Conservation (phyloP, 2,888 invertebrate genomes). For the Desoria tigrina region DNA sequence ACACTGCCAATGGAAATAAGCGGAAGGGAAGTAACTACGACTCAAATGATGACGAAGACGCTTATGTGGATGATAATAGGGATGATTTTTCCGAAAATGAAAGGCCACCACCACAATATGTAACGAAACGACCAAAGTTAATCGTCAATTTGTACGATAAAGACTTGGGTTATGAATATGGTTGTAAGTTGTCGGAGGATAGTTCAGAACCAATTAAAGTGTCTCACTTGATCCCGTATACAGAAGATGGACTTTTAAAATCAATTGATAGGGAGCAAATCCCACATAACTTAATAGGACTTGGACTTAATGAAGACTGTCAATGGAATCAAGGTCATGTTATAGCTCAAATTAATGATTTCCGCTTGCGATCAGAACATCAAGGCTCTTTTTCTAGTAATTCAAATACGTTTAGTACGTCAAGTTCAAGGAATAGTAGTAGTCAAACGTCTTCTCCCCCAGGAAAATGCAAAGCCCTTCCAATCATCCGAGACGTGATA, state of each 20-base stretch:
- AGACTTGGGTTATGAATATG: conserved; percentile 47
- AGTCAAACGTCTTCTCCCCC: background rate
- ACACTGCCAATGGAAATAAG: conserved; percentile 20
- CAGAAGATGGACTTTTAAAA: conserved; percentile 46
- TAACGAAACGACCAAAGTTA: conserved; percentile 39
- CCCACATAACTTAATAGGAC: conserved; percentile 40
- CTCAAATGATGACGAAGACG: conserved; percentile 4
- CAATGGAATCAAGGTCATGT: conserved; percentile 42
- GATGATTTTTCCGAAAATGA: too few relatives aligned
- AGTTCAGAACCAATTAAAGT: conserved; percentile 32
- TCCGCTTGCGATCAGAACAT: conserved; percentile 15
- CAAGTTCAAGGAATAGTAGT: background rate
- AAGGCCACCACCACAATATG: conserved; percentile 16
- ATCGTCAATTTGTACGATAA: conserved; percentile 46
- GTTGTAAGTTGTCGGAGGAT: conserved; percentile 35
- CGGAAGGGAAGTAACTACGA: conserved; percentile 26
- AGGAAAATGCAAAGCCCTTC: conserved; percentile 15
- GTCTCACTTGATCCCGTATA: conserved; percentile 49
- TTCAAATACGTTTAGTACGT: background rate
- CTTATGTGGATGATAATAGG: background rate
- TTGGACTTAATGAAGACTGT: conserved; percentile 37
- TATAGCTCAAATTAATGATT: conserved; percentile 44
- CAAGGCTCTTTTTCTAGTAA: conserved; percentile 1
- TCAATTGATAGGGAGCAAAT: conserved; percentile 46
- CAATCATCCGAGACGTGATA: conserved; percentile 42